Evolutionary conservation across 2,797 vertebrate genomes (phyloP), one percentile per base, ranked within the genome.

Genomic region (Acanthopagrus latus): DNA sequence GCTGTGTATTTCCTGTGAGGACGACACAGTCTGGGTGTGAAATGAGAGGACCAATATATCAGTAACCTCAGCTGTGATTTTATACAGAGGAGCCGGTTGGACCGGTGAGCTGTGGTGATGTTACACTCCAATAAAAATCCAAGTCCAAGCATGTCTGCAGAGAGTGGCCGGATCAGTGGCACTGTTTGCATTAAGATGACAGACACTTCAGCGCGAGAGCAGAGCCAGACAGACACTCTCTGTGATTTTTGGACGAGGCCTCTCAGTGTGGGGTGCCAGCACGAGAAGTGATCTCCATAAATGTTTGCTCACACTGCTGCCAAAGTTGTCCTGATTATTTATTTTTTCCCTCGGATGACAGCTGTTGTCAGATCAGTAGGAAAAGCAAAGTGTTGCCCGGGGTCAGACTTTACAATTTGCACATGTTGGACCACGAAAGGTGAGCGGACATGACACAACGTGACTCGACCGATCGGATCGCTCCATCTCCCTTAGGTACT

Each of bases 101-200:
- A 66, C 68, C 38, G 55, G 21, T 18, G 17, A 71, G 71, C 60
- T 50, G 54, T 64, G 33, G 33, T n/a, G 71, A 80, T 60, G 71
- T 73, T 73, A 33, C 48, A 46, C 56, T 44, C 17, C 23, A 56
- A 47, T 66, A 66, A 62, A 62, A 66, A 56, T 70, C 33, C 29
- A 66, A 59, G 57, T 58, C 1, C 10, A 60, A 25, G 74, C 64
- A 16, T 21, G 74, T 47, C 72, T 77, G 72, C 70, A 50, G 56
- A 65, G 69, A 48, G 56, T 47, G 20, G 69, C 23, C 25, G 54
- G 73, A 64, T 67, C 55, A 43, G 63, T 55, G 70, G 27, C 51
- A 58, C 55, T 74, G 74, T 86, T 78, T 81, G 60, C 62, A 84
- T 76, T 78, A 50, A 43, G 55, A 58, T 80, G 81, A 75, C 76